phyloP scores from a whole-genome alignment of 2,888 invertebrate genomes.

The Aphelenchoides bicaudatus region DNA sequence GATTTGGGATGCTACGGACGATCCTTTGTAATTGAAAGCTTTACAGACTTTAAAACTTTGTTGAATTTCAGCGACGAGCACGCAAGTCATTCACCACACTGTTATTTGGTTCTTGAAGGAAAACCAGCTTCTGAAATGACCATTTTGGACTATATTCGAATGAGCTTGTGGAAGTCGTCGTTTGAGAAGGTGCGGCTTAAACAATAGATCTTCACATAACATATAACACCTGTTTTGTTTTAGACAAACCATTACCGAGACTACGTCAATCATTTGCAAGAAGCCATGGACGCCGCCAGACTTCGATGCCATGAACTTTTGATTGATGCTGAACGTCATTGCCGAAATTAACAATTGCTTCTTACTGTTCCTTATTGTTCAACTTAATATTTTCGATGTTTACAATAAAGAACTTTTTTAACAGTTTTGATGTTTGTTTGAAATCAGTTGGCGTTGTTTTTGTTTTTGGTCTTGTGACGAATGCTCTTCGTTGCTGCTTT shows the following conservation, averaged over 20 bases:
- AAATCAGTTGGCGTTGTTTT: too few relatives aligned
- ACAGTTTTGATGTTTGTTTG: too few relatives aligned
- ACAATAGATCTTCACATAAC: background rate
- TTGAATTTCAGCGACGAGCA: conserved; percentile 3
- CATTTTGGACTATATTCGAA: background rate
- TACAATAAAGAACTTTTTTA: too few relatives aligned
- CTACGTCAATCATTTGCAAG: background rate
- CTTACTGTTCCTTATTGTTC: too few relatives aligned
- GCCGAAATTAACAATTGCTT: background rate
- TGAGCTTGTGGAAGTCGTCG: background rate
- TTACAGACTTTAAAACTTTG: background rate
- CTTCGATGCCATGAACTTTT: background rate
- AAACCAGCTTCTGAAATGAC: background rate
- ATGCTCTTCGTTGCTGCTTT: too few relatives aligned
- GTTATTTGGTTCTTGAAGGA: background rate
- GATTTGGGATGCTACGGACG: background rate
- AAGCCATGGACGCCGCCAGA: conserved; percentile 1
- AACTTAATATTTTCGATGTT: too few relatives aligned
- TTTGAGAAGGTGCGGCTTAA: background rate
- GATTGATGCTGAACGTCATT: conserved; percentile 1
- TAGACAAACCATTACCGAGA: background rate
- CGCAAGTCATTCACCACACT: background rate
- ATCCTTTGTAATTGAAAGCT: background rate
- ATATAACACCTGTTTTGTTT: background rate
- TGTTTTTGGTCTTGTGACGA: too few relatives aligned